These are phyloP conservation scores for Dendrolimus punctatus DNA, from an alignment of 1,140 invertebrate species.

Conservation along the genomic window DNA sequence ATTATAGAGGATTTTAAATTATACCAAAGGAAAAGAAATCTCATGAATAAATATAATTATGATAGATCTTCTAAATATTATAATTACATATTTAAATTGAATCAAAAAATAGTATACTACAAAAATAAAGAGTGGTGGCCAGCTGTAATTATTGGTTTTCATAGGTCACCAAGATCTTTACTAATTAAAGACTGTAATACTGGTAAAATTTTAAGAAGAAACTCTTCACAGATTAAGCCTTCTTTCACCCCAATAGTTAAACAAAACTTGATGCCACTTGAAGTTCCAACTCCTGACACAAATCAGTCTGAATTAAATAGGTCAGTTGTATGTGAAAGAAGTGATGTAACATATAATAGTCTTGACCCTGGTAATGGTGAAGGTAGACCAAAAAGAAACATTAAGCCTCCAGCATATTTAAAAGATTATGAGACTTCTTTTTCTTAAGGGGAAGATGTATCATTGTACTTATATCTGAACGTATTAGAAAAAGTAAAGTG, in stretches of 20 bases:
- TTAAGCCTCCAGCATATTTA: not conserved
- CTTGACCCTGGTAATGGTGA: not conserved
- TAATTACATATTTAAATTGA: not conserved
- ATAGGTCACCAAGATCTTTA: conserved; percentile 1
- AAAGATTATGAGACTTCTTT: conserved; percentile 1
- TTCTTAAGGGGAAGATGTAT: not conserved
- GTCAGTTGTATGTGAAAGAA: not conserved
- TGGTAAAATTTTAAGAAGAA: conserved; percentile 3
- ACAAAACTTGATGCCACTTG: not conserved
- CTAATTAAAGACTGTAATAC: not conserved
- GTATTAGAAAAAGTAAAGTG: not conserved
- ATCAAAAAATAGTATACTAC: not conserved
- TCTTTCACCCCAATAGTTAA: not conserved
- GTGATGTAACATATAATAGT: not conserved
- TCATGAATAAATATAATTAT: conserved; percentile 3
- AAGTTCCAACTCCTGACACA: not conserved
- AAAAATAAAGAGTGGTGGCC: conserved; percentile 3
- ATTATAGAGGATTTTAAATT: conserved; percentile 1
- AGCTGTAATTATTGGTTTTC: conserved; percentile 1
- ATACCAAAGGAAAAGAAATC: conserved; percentile 1
- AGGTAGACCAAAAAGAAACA: not conserved
- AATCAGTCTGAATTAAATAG: not conserved
- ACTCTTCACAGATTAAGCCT: conserved; percentile 3
- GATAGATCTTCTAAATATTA: conserved; percentile 5
- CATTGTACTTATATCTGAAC: too few relatives aligned